Evolutionary conservation across 1,140 invertebrate genomes (phyloP).

Genomic region (Ditylenchus dipsaci): DNA sequence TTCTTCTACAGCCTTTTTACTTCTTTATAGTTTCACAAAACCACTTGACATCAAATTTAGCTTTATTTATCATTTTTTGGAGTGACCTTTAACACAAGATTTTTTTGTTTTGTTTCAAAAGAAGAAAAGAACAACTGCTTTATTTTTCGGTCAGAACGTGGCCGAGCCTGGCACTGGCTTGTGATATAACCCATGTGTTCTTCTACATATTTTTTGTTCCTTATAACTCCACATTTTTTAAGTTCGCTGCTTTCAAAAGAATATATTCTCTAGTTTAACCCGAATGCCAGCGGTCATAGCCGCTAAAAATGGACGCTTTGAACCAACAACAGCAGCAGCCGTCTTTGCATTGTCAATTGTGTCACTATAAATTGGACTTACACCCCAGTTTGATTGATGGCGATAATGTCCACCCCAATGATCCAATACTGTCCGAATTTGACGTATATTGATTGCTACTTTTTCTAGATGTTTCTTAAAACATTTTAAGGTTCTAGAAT

Average conservation of each 20-base stretch:
- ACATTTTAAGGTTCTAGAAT: conserved; percentile 17
- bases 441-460: conserved; percentile 6
- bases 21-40: no score
- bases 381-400: conserved; percentile 15
- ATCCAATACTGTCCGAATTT: conserved; percentile 11
- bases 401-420: not conserved
- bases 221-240: not conserved
- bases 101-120: no score
- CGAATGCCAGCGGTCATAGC: no score
- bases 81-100: no score
- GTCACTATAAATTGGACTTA: conserved; percentile 18
- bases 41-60: no score
- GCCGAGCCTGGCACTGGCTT: not conserved
- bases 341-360: not conserved
- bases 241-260: not conserved
- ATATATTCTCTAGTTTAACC: not conserved
- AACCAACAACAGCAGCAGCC: not conserved
- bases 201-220: not conserved
- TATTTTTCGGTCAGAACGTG: no score
- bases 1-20: no score
- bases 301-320: not conserved
- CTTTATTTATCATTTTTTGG: no score
- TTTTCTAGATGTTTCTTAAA: not conserved
- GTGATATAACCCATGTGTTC: not conserved
- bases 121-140: no score